Percentiles rank a stretch among this genome's conserved stretches.
Evolutionary conservation across 1,140 invertebrate genomes (phyloP).

Genomic region (Scaptomyza graminum): DNA sequence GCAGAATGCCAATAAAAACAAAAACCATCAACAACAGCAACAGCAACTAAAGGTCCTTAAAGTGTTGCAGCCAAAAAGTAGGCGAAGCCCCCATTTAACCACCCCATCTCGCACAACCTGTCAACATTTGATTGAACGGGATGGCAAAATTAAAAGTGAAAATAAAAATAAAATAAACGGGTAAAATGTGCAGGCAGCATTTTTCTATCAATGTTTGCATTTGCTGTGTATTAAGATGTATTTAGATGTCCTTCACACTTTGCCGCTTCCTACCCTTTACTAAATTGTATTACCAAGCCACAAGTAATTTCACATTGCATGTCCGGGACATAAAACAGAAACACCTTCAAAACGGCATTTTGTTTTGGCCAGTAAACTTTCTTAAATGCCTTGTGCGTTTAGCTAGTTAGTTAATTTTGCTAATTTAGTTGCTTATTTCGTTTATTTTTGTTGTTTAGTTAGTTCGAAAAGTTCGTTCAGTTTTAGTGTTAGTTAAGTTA

Average conservation of each 20-base stretch:
- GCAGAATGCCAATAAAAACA: constrained; percentile 3
- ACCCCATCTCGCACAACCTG: too few species aligned
- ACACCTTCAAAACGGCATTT: constrained; percentile 9
- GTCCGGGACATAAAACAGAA: constrained; percentile 7
- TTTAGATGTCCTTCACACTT: background rate
- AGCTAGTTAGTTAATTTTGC: too few species aligned
- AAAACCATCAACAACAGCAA: background rate
- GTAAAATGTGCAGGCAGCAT: constrained; percentile 18
- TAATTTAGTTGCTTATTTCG: too few species aligned
- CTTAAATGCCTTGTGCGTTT: too few species aligned
- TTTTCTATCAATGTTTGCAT: constrained; percentile 35
- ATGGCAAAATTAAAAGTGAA: background rate
- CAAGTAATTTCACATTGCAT: constrained; percentile 35
- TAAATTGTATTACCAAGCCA: constrained; percentile 21
- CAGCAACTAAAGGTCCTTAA: constrained; percentile 1
- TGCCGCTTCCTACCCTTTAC: background rate
- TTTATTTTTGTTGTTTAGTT: too few species aligned
- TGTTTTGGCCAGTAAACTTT: background rate
- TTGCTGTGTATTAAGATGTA: constrained; percentile 46
- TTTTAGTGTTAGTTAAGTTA: too few species aligned
- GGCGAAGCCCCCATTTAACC: too few species aligned
- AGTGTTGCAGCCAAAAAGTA: too few species aligned
- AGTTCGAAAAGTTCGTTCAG: too few species aligned
- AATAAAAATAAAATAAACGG: background rate
- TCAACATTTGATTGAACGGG: background rate